phyloP scores from a whole-genome alignment of 2,113 vertebrate species.

The Tragelaphus strepsiceros region DNA sequence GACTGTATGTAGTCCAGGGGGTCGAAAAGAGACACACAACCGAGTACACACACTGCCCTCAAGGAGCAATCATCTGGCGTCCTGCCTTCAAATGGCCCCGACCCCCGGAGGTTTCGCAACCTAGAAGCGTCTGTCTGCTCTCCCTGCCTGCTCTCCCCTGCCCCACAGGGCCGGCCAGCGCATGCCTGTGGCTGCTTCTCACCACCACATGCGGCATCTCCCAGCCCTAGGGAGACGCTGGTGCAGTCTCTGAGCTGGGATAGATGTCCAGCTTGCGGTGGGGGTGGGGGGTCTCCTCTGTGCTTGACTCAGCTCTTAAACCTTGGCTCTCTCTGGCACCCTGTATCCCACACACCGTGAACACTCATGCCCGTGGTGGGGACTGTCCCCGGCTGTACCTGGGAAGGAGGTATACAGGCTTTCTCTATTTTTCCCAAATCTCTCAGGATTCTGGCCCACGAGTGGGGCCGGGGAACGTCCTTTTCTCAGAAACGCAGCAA shows the following conservation, averaged over 20 bases:
- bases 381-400: not conserved
- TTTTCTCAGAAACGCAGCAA: not conserved
- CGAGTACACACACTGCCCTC: not conserved
- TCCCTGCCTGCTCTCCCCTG: not conserved
- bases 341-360: not conserved
- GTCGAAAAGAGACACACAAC: not conserved
- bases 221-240: accelerated
- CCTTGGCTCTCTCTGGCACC: not conserved
- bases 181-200: not conserved
- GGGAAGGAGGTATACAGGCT: not conserved
- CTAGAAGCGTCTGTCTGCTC: not conserved
- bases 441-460: not conserved
- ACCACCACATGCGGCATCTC: not conserved
- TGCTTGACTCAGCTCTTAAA: not conserved
- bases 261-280: not conserved
- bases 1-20: not conserved
- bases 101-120: not conserved
- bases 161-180: too few species aligned
- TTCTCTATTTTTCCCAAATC: not conserved
- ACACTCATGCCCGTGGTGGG: not conserved
- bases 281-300: not conserved
- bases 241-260: accelerated
- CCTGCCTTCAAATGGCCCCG: not conserved
- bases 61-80: not conserved
- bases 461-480: too few species aligned